Evolutionary conservation across 1,140 invertebrate species (phyloP), one percentile per base, ranked within the genome.

Genomic region (Eupeodes corollae): DNA sequence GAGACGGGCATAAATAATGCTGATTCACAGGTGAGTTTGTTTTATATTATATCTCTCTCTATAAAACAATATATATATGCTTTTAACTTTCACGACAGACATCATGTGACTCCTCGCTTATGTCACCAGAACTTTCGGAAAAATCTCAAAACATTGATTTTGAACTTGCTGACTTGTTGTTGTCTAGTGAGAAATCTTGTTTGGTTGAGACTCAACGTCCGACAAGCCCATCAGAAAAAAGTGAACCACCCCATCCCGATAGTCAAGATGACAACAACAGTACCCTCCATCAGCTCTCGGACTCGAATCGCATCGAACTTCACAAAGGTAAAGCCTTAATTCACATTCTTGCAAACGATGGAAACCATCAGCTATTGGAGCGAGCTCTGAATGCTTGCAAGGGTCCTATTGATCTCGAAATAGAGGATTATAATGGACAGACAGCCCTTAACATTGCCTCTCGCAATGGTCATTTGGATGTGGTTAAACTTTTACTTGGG

Each of bases 371-470:
- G 39, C 59, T 83, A 11, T 68, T 87, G 31, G 74, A 78, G 51
- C 69, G 80, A 33, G 76, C 84, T 1, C 63, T 88, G 2, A 71
- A 75, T 33, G 70, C 73, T 30, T 77, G 75, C 59, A 67, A 68
- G 72, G 75, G 72, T 61, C 47, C 74, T 32, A 69, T 72, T 3
- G 65, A 78, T 57, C 56, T 83, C 31, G 80, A 84, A 61, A 73
- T 75, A 3, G 74, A 74, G 41, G 86, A 88, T 59, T 75, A 78
- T 38, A 81, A 86, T 51, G 87, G 87, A 3, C 84, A 89, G 59
- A 88, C 87, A 8, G 81, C 88, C 13, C 67, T 91, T 38, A 88
- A 91, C 67, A 75, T 87, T 38, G 88, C 88, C 2, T 85, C 88
- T 1, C 73, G 88, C 21, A 82, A 87, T 58, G 91, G 80, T 31